These are phyloP conservation scores for Riparia riparia DNA, from an alignment of 2,113 vertebrate genomes.

Conservation along the genomic window DNA sequence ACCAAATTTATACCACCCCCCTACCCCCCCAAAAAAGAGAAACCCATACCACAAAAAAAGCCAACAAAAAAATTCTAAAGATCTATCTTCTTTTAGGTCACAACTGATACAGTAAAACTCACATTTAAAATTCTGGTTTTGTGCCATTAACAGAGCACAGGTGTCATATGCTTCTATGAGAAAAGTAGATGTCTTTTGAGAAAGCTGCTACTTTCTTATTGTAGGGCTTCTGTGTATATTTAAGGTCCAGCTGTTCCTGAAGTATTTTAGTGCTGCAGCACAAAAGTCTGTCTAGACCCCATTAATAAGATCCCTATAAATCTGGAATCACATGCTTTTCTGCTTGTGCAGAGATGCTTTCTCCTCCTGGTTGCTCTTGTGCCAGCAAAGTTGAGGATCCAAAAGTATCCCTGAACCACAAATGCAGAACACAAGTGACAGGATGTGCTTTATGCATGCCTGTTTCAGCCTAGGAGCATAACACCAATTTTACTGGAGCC, in stretches of 20 bases:
- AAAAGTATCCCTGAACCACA: not conserved
- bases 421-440: not conserved
- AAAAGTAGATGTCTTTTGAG: not conserved
- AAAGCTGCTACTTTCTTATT: not conserved
- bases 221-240: not conserved
- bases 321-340: not conserved
- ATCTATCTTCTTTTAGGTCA: not conserved
- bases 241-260: slow-evolving; percentile 18
- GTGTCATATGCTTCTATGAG: not conserved
- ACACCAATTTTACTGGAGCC: not conserved
- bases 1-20: not conserved
- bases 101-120: not conserved
- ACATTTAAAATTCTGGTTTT: not conserved
- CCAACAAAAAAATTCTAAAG: not conserved
- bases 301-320: not conserved
- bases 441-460: not conserved
- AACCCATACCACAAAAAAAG: not conserved
- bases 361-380: not conserved
- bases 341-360: not conserved
- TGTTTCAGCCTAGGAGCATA: not conserved
- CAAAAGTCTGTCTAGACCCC: not conserved
- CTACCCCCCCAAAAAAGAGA: not conserved
- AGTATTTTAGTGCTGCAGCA: not conserved
- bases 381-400: not conserved
- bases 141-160: not conserved